Conservation (phyloP, 2,888 invertebrate genomes). For the Smittia sp. region DNA sequence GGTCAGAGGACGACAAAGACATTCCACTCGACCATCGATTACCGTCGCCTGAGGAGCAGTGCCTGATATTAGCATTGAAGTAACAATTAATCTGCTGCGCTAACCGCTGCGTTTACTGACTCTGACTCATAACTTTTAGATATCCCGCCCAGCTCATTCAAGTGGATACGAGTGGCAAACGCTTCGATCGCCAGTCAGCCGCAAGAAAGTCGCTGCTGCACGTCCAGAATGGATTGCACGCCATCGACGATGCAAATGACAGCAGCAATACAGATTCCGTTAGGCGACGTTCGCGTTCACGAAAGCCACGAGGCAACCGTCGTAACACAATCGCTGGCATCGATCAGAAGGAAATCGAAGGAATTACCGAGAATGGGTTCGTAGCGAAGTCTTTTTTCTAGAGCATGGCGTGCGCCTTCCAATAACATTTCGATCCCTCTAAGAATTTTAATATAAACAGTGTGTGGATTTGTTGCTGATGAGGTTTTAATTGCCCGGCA, state of each 20-base stretch:
- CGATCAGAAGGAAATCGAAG: constrained; percentile 84
- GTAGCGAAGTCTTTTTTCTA: constrained; percentile 49
- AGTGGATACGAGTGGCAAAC: constrained; percentile 83
- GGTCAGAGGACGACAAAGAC: constrained; percentile 55
- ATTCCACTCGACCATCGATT: constrained; percentile 76
- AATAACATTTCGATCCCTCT: constrained; percentile 14
- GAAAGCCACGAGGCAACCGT: constrained; percentile 77
- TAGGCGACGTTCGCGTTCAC: constrained; percentile 67
- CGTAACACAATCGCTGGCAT: constrained; percentile 89
- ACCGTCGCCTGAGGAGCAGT: constrained; percentile 84
- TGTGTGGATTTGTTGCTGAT: constrained; percentile 21
- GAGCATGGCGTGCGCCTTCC: constrained; percentile 20
- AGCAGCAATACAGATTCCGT: constrained; percentile 54
- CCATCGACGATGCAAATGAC: constrained; percentile 35
- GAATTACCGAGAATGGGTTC: constrained; percentile 76
- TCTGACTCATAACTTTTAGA: constrained; percentile 54
- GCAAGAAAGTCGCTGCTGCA: constrained; percentile 77
- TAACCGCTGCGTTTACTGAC: not conserved
- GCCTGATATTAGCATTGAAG: constrained; percentile 79
- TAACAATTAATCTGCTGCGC: constrained; percentile 50
- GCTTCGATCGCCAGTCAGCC: constrained; percentile 85
- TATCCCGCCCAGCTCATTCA: constrained; percentile 85
- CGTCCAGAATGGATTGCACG: constrained; percentile 46
- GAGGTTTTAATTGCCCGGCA: constrained; percentile 33
- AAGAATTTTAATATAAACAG: constrained; percentile 5